Base-by-base conservation (phyloP, 2,888 invertebrate genomes). In the Platycheirus albimanus region DNA sequence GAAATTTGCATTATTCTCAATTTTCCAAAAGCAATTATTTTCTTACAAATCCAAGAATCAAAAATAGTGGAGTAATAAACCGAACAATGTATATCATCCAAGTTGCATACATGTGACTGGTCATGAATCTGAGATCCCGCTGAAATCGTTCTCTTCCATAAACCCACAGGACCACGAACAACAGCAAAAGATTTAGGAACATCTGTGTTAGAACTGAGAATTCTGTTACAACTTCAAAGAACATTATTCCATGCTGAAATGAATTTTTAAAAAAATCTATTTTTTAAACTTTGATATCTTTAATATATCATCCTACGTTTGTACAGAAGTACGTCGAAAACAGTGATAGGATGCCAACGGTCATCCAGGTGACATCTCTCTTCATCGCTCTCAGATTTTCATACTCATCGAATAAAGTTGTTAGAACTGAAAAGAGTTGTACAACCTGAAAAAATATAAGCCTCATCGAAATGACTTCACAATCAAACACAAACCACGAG, bases 111-210 rank as follows among this genome's bases (percentile, higher is more conserved):
- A 93, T 93, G 67, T 91, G 92, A 0, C 93, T 93, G 94, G 95
- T 95, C 95, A 95, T 95, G 88, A 94, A 95, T 85, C 93, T 91
- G 0, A 95, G 89, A 87, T 95, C 95, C 7, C 91, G 89, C 33
- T 92, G 91, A 43, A 95, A 92, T 78, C 92, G 91, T 6, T 91
- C 88, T 6, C 92, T 90, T 86, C 96, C 96, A 87, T 96, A 96
- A 24, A 94, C 94, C 94, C 96, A 96, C 0, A 95, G 94, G 3
- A 96, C 93, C 8, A 95, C 94, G 51, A 95, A 89, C n/a, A 96
- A 93, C 90, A 97, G 96, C 84, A 95, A 92, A 3, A 95, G 90
- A 54, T 92, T 96, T 95, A 96, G 80, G 95, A 96, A 1, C 96
- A 96, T 89, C 91, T 96, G 71, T 93, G 96, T 83, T 0, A 83